phyloP scores from a whole-genome alignment of 1,140 invertebrate genomes.

The Neomicropteryx cornuta region DNA sequence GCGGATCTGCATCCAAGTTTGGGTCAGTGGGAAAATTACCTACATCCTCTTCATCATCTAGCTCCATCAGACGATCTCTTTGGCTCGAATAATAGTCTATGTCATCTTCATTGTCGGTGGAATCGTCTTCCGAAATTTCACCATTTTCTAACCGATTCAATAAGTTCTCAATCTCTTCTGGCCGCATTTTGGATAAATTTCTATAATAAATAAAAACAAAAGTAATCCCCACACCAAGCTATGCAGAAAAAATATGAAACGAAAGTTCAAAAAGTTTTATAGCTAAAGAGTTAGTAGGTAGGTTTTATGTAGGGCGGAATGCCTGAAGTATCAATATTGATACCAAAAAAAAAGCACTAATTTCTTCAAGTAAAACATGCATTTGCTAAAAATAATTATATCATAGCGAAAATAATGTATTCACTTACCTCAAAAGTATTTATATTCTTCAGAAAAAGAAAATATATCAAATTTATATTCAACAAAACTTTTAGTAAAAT shows the following conservation, averaged over 20 bases:
- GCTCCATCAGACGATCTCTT: neutral
- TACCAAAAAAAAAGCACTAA: slow-evolving; percentile 22
- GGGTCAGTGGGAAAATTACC: slow-evolving; percentile 22
- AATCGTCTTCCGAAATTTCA: slow-evolving; percentile 3
- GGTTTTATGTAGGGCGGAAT: slow-evolving; percentile 23
- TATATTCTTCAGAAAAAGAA: no score
- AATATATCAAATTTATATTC: slow-evolving; percentile 20
- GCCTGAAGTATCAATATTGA: slow-evolving; percentile 17
- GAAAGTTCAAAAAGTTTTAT: slow-evolving; percentile 20
- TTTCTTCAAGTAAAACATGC: slow-evolving; percentile 22
- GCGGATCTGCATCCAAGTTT: slow-evolving; percentile 18
- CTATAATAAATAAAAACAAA: slow-evolving; percentile 22
- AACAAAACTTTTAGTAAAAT: no score
- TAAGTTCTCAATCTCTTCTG: slow-evolving; percentile 19
- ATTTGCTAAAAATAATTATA: slow-evolving; percentile 21
- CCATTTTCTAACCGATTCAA: slow-evolving; percentile 9
- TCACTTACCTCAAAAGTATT: slow-evolving; percentile 23
- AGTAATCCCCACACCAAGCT: slow-evolving; percentile 20
- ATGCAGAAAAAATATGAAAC: slow-evolving; percentile 21
- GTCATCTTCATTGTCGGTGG: slow-evolving; percentile 3
- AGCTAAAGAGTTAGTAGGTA: slow-evolving; percentile 22
- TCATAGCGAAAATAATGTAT: slow-evolving; percentile 23
- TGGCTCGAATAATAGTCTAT: slow-evolving; percentile 4
- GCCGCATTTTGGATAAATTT: slow-evolving; percentile 23
- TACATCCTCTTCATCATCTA: slow-evolving; percentile 10